phyloP scores from a whole-genome alignment of 2,797 vertebrate species.

The Lagorchestes hirsutus region DNA sequence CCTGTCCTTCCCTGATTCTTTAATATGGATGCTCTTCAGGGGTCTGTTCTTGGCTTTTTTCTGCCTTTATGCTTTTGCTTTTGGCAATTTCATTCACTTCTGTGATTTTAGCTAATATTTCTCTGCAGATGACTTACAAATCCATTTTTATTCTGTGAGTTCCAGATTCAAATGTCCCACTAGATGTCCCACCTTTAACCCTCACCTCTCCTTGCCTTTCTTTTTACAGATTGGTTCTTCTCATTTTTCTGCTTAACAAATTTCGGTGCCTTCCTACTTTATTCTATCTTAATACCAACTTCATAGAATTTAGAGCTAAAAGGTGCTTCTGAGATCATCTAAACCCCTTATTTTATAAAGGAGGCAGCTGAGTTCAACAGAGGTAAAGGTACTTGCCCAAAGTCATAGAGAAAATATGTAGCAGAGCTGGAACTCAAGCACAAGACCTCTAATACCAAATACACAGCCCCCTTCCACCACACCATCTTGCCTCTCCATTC shows the following conservation, averaged over 20 bases:
- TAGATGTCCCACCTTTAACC: neutral
- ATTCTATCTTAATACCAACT: neutral
- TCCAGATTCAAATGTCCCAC: neutral
- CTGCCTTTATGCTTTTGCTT: neutral
- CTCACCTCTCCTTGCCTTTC: neutral
- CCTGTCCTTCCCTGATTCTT: neutral
- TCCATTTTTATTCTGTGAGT: neutral
- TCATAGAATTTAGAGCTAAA: neutral
- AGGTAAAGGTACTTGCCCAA: neutral
- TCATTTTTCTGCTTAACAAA: neutral
- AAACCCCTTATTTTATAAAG: neutral
- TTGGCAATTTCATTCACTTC: neutral
- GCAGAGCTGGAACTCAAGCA: neutral
- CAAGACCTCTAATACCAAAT: neutral
- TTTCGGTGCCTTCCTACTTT: neutral
- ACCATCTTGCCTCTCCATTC: neutral
- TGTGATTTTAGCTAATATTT: neutral
- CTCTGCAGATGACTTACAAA: neutral
- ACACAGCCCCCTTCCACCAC: neutral
- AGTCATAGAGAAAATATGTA: neutral
- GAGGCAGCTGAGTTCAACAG: neutral
- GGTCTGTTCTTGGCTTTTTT: neutral
- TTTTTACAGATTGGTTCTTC: neutral
- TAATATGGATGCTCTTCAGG: neutral
- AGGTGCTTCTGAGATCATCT: neutral